Conservation (phyloP, 53 echinoderm and acorn worm species). For the Actinopyga echinites region DNA sequence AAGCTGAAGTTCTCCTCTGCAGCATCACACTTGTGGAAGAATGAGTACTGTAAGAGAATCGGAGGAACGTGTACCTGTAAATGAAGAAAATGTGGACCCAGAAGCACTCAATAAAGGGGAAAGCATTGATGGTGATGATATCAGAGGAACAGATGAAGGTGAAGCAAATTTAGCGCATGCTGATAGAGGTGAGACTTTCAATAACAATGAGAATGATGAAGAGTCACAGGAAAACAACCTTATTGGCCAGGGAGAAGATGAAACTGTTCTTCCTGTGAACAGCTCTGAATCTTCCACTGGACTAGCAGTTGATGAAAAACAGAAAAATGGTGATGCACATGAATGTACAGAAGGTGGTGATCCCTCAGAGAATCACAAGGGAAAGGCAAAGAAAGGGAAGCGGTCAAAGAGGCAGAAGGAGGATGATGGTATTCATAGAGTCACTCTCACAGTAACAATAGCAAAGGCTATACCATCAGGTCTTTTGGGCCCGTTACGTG, state of each 20-base stretch:
- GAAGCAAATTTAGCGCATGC: too few relatives aligned
- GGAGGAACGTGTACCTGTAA: too few relatives aligned
- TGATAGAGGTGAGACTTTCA: too few relatives aligned
- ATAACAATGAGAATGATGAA: not conserved
- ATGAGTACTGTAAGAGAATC: too few relatives aligned
- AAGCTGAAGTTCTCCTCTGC: too few relatives aligned
- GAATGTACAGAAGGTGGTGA: not conserved
- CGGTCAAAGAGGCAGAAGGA: slow-evolving; percentile 10
- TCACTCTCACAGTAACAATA: slow-evolving; percentile 90
- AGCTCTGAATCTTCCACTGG: not conserved
- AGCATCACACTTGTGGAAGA: too few relatives aligned
- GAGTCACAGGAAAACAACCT: not conserved
- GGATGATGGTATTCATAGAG: slow-evolving; percentile 75
- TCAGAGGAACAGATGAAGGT: too few relatives aligned
- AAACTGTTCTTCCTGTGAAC: not conserved
- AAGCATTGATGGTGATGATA: too few relatives aligned
- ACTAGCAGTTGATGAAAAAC: not conserved
- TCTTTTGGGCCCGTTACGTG: too few relatives aligned
- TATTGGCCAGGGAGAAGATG: too few relatives aligned
- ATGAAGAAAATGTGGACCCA: too few relatives aligned
- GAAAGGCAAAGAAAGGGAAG: slow-evolving; percentile 42
- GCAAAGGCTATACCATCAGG: slow-evolving; percentile 97
- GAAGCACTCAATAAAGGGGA: too few relatives aligned
- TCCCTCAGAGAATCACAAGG: not conserved
- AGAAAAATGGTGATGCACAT: not conserved